A percentile compares a stretch with the other conserved stretches of the same genome.
phyloP scores from a whole-genome alignment of 2,113 vertebrate genomes.

The Osmerus mordax region DNA sequence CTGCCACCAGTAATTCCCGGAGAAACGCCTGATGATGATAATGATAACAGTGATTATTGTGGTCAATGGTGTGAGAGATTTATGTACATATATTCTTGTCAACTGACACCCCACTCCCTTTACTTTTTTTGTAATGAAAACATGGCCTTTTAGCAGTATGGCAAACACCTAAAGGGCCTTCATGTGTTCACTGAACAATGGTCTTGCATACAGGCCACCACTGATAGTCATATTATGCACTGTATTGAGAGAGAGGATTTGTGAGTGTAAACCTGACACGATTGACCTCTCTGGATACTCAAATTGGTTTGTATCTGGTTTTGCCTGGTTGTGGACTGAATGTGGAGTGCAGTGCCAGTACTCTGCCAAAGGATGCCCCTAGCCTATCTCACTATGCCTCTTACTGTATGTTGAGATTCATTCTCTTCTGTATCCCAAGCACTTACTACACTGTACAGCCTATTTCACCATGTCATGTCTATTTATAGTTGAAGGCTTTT shows the following conservation, averaged over 20 bases:
- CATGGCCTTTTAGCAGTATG: slow-evolving; percentile 57
- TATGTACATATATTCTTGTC: slow-evolving; percentile 44
- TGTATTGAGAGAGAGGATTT: background rate
- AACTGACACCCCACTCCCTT: slow-evolving; percentile 45
- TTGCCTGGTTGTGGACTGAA: slow-evolving; percentile 41
- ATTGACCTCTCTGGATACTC: background rate
- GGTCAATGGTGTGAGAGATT: slow-evolving; percentile 6
- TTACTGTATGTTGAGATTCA: slow-evolving; percentile 55
- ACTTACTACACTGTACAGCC: slow-evolving; percentile 46
- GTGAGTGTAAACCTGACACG: background rate
- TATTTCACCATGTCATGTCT: slow-evolving; percentile 17
- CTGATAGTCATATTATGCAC: background rate
- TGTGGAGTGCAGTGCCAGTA: slow-evolving; percentile 45
- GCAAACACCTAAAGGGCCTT: slow-evolving; percentile 66
- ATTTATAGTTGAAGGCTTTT: background rate
- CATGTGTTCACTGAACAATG: slow-evolving; percentile 50
- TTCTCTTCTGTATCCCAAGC: slow-evolving; percentile 35
- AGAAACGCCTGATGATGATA: slow-evolving; percentile 67
- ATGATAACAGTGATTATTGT: slow-evolving; percentile 5
- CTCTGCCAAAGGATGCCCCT: slow-evolving; percentile 47
- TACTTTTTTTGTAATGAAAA: slow-evolving; percentile 52
- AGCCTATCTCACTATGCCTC: slow-evolving; percentile 33
- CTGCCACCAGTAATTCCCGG: slow-evolving; percentile 65
- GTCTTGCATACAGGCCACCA: slow-evolving; percentile 24
- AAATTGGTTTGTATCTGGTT: background rate